Conservation (phyloP, 2,797 vertebrate genomes). For the Tachyglossus aculeatus region DNA sequence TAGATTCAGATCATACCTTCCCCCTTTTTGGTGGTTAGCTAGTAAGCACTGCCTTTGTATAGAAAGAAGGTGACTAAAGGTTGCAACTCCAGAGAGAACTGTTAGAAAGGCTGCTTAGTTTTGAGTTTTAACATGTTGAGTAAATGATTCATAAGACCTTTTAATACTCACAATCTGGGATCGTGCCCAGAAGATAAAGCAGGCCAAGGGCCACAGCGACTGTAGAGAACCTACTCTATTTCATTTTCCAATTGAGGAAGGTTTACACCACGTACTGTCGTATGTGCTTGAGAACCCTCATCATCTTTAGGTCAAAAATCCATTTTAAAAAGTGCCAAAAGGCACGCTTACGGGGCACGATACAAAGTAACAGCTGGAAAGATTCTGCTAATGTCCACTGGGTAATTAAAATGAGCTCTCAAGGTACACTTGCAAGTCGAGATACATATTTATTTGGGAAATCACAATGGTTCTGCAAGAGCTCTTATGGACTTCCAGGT, state of each 20-base stretch:
- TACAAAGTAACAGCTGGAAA: slow-evolving; percentile 45
- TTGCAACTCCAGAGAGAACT: background rate
- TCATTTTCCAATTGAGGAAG: background rate
- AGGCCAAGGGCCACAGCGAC: background rate
- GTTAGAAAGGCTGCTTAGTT: background rate
- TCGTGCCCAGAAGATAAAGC: background rate
- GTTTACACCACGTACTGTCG: slow-evolving; percentile 6
- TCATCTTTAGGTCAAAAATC: slow-evolving; percentile 39
- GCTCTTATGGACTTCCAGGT: slow-evolving; percentile 25
- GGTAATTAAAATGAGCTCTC: slow-evolving; percentile 44
- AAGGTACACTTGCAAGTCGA: slow-evolving; percentile 23
- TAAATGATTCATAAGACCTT: background rate
- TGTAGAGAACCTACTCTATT: background rate
- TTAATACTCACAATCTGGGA: background rate
- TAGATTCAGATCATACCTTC: too few relatives aligned
- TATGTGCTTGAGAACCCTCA: background rate
- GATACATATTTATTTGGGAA: slow-evolving; percentile 54
- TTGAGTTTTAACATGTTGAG: background rate
- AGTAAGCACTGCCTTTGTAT: too few relatives aligned
- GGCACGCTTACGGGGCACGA: slow-evolving; percentile 23
- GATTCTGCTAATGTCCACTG: slow-evolving; percentile 28
- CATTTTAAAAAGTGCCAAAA: slow-evolving; percentile 24
- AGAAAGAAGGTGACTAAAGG: too few relatives aligned
- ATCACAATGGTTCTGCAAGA: slow-evolving; percentile 4
- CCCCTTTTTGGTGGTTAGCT: too few relatives aligned